Evolutionary conservation across 2,797 vertebrate genomes (phyloP), one percentile per base, ranked within the genome.

Genomic region (Megalops cyprinoides): DNA sequence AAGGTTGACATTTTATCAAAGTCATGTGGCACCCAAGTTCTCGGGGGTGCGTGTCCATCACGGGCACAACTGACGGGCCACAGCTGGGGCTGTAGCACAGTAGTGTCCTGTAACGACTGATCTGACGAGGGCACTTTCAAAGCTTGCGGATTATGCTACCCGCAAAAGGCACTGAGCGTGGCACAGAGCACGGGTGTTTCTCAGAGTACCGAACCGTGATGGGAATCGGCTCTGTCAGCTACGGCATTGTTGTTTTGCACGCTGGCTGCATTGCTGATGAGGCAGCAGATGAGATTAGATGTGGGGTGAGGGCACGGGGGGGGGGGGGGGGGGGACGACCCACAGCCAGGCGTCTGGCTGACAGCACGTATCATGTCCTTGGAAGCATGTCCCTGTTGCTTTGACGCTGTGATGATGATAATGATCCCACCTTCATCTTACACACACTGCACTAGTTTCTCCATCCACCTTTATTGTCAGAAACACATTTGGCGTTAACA

Each of bases 231-330:
- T 84, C 31, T 86, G 87, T 91, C 90, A 90, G 89, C 91, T 87
- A 34, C n/a, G 75, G 88, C 84, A 82, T 74, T 85, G 79, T 80
- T 77, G 62, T 86, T 77, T 87, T 77, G 85, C 87, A 86, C 88
- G 90, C 88, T 89, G 88, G 82, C 71, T 84, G 48, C 81, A 58
- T 69, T 88, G 88, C 89, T 91, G 89, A 92, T 87, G 77, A 60
- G 74, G 88, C 88, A 90, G 81, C 60, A 84, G 77, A 83, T 69
- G 74, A 85, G 88, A 86, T 87, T 82, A 23, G 85, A 69, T 44
- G 37, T 2, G 7, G 37, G 4, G 67, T 14, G 62, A 39, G 34
- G 15, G 12, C n/a, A 56, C 76, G 55, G 73, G 75, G 80, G 4
- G 25, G 60, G 56, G 15, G 74, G 56, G 79, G 80, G 12, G 62